Conservation (phyloP, 2,113 vertebrate genomes). For the Papio anubis region DNA sequence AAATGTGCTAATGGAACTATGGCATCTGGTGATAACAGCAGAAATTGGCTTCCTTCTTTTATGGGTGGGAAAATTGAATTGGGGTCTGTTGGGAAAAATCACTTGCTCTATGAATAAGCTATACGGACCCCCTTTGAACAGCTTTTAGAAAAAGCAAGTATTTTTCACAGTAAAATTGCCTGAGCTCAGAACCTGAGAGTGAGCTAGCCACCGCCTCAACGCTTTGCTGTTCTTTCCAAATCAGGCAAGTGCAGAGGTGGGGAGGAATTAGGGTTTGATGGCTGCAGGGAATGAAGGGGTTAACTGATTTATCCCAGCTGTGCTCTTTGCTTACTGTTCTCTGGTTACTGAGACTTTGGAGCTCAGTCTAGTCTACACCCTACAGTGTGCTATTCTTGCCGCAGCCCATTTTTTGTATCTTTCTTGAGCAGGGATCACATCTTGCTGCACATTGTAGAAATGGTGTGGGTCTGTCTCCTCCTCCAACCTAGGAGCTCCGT, state of each 20-base stretch:
- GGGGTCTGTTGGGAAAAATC: background rate
- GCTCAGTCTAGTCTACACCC: fast-evolving
- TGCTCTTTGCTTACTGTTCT: background rate
- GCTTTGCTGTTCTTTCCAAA: background rate
- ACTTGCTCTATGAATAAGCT: background rate
- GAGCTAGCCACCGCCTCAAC: background rate
- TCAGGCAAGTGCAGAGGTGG: fast-evolving
- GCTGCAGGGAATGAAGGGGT: background rate
- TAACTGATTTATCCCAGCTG: background rate
- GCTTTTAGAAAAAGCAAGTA: background rate
- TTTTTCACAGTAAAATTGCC: background rate
- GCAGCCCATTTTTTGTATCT: background rate
- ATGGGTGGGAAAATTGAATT: background rate
- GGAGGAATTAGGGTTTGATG: fast-evolving
- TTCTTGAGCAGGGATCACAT: background rate
- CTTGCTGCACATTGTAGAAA: background rate
- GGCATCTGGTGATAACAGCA: background rate
- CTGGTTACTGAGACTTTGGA: background rate
- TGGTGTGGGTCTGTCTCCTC: background rate
- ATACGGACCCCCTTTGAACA: background rate
- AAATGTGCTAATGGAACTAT: background rate
- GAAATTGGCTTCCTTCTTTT: background rate
- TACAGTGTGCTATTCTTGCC: background rate
- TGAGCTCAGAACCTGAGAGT: background rate
- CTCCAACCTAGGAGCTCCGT: background rate